phyloP scores from a whole-genome alignment of 2,797 vertebrate species.

The Pelodytes ibericus region DNA sequence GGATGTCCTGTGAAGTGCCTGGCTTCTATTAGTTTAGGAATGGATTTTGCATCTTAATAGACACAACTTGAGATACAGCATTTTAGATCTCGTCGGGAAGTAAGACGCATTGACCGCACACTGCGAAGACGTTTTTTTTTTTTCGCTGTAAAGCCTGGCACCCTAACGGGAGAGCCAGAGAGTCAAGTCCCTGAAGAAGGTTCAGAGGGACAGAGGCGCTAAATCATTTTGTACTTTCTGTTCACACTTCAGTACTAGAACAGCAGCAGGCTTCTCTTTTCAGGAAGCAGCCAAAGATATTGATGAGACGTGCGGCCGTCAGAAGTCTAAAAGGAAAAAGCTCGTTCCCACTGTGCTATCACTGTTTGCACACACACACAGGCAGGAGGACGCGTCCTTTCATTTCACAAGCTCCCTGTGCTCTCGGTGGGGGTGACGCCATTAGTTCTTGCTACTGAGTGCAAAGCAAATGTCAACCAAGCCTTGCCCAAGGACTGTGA shows the following conservation, averaged over 20 bases:
- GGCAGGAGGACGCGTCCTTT: conserved; percentile 44
- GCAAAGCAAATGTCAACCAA: conserved; percentile 51
- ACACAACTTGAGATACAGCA: neutral
- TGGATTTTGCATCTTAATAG: neutral
- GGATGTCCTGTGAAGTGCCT: neutral
- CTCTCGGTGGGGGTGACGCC: conserved; percentile 32
- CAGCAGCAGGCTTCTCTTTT: conserved; percentile 42
- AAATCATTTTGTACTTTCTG: conserved; percentile 30
- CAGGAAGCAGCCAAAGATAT: conserved; percentile 36
- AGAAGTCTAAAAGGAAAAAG: conserved; percentile 47
- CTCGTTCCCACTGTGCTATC: conserved; percentile 39
- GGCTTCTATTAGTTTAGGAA: neutral
- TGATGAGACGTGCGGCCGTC: conserved; percentile 35
- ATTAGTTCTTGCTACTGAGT: conserved; percentile 42
- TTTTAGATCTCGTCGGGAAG: conserved; percentile 15
- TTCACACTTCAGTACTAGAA: conserved; percentile 36
- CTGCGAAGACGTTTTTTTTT: conserved; percentile 25
- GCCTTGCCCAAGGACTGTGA: neutral
- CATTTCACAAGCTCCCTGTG: conserved; percentile 25
- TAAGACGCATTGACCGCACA: conserved; percentile 17
- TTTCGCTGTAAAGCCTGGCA: conserved; percentile 6
- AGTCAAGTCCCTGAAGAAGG: neutral
- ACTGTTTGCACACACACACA: conserved; percentile 48
- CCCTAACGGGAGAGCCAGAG: conserved; percentile 22
- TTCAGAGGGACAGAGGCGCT: conserved; percentile 24